Evolutionary conservation across 1,140 invertebrate genomes (phyloP), one percentile per base, ranked within the genome.

Genomic region (Cotesia glomerata): DNA sequence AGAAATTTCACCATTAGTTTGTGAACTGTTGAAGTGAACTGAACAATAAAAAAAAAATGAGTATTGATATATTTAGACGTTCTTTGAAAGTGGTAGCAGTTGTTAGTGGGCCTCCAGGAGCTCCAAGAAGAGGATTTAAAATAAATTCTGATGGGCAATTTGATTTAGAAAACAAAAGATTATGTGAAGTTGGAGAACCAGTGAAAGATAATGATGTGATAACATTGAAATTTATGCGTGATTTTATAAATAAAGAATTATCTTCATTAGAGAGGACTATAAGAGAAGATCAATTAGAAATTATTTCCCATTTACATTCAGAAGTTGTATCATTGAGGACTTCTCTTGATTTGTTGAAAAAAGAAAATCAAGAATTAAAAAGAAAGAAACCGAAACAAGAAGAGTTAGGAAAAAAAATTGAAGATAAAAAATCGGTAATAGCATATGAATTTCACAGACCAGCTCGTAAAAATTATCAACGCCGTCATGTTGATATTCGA

Each of bases 31-130:
- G 18, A 26, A 26, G 39, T 13, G 39, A 34, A 64, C 7, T 39
- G 7, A 39, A 52, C 5, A n/a, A 8, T 39, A 7, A 39, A 39
- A n/a, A n/a, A n/a, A n/a, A 2, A n/a, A 72, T 66, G 52, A 72
- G 70, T 65, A 54, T 72, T 11, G 74, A 75, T 35, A 66, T 73
- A 49, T 75, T 75, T 56, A 67, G 74, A 71, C 74, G 71, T 16
- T 14, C 61, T 5, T 49, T 62, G n/a, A 45, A 35, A 34, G 39
- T 32, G 11, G 32, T 35, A 62, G 54, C 13, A 51, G 32, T 13
- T 7, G 49, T 18, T 16, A 32, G 16, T 8, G 51, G 34, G 26
- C 54, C 11, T 64, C 52, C 45, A n/a, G n/a, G n/a, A n/a, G n/a
- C n/a, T n/a, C n/a, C n/a, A n/a, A n/a, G n/a, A n/a, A n/a, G n/a